These are phyloP conservation scores for Orestias chungarensis DNA, from an alignment of 2,797 vertebrate species.

Conservation along the genomic window DNA sequence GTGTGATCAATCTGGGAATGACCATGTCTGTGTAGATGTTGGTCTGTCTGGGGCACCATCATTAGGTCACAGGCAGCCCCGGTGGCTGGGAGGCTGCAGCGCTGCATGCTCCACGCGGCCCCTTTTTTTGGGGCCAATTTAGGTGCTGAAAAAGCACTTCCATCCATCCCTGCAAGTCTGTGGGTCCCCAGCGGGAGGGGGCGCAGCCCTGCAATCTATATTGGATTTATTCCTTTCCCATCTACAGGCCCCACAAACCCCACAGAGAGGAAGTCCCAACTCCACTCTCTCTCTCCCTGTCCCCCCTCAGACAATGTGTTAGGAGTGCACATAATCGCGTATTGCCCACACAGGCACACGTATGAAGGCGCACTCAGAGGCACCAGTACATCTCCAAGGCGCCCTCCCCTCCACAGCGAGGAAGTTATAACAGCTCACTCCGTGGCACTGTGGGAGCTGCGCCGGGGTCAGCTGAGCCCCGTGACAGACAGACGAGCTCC, in stretches of 20 bases:
- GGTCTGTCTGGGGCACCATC: constrained; percentile 56
- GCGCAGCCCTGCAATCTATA: constrained; percentile 84
- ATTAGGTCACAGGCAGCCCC: constrained; percentile 77
- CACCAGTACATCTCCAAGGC: constrained; percentile 63
- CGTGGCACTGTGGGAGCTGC: constrained; percentile 68
- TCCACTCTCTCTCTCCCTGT: constrained; percentile 57
- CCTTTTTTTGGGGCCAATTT: constrained; percentile 80
- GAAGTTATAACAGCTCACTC: constrained; percentile 78
- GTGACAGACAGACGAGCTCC: constrained; percentile 45
- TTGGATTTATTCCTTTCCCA: constrained; percentile 85
- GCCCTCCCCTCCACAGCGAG: constrained; percentile 76
- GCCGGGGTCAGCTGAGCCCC: constrained; percentile 66
- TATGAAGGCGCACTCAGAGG: constrained; percentile 46
- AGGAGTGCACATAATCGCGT: constrained; percentile 68
- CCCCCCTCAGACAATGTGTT: constrained; percentile 75
- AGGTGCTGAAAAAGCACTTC: constrained; percentile 78
- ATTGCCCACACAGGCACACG: constrained; percentile 55
- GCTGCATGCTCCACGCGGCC: constrained; percentile 58
- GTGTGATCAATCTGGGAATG: constrained; percentile 51
- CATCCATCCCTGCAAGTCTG: constrained; percentile 79
- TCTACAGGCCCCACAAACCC: constrained; percentile 78
- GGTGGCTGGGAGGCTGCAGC: constrained; percentile 61
- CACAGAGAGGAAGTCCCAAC: constrained; percentile 77
- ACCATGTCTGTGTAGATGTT: constrained; percentile 31
- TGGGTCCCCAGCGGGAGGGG: constrained; percentile 78